phyloP scores from a whole-genome alignment of 2,888 invertebrate genomes.

The Tetheella fluctuosa region DNA sequence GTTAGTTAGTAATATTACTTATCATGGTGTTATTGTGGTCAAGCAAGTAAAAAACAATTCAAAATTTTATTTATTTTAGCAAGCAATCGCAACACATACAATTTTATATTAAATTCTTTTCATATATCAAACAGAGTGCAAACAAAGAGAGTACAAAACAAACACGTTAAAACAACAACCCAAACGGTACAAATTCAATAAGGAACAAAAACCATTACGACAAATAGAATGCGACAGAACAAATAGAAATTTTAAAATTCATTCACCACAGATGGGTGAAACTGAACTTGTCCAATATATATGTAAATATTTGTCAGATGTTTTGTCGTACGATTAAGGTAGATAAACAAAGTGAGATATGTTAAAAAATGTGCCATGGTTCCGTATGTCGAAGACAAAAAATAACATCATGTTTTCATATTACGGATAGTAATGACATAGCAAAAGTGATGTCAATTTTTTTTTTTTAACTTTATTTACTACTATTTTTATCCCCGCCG shows the following conservation, averaged over 20 bases:
- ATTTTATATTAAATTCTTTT: neutral
- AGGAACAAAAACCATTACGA: constrained; percentile 9
- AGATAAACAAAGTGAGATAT: neutral
- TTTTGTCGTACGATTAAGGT: neutral
- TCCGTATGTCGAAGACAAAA: too few relatives aligned
- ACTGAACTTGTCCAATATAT: constrained; percentile 4
- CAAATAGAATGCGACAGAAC: constrained; percentile 9
- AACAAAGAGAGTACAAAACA: neutral
- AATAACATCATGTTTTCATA: too few relatives aligned
- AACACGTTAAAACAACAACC: neutral
- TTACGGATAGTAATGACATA: too few relatives aligned
- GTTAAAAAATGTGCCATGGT: neutral
- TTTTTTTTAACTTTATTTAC: too few relatives aligned
- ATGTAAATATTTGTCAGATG: neutral
- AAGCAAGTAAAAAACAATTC: too few relatives aligned
- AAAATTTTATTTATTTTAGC: too few relatives aligned
- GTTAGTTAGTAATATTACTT: too few relatives aligned
- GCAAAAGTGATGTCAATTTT: too few relatives aligned
- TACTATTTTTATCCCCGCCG: too few relatives aligned
- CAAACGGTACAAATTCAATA: constrained; percentile 13
- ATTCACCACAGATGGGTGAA: neutral
- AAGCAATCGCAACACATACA: neutral
- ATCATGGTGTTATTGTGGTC: too few relatives aligned
- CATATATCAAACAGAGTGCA: constrained; percentile 3
- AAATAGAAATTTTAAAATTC: constrained; percentile 11